A percentile compares a stretch with the other conserved stretches of the same genome.
Evolutionary conservation across 2,113 vertebrate genomes (phyloP).

Genomic region (Megalops atlanticus): DNA sequence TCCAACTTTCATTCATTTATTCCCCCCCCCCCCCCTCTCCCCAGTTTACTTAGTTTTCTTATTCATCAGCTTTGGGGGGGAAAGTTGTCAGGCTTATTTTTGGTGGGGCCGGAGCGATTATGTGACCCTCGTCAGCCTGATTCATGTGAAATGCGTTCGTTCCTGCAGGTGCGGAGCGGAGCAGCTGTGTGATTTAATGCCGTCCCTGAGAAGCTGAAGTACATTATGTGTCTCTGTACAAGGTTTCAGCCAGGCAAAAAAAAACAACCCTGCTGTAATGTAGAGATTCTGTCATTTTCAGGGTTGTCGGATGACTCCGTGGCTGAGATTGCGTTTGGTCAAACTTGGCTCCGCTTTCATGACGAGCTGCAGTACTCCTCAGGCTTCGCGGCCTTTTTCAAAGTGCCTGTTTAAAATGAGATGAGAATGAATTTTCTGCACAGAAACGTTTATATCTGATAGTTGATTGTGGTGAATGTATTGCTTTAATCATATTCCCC

Average conservation of each 20-base stretch:
- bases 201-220: not conserved
- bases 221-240: not conserved
- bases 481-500: too few relatives aligned
- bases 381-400: too few relatives aligned
- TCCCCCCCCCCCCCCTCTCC: not conserved
- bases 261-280: not conserved
- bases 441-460: too few relatives aligned
- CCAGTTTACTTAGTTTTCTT: conserved; percentile 1
- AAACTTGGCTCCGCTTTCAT: not conserved
- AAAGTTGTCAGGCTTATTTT: not conserved
- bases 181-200: not conserved
- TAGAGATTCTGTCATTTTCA: conserved; percentile 7
- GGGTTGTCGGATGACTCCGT: not conserved
- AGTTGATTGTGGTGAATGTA: too few relatives aligned
- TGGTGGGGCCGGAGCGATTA: not conserved
- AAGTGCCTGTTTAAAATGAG: too few relatives aligned
- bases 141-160: not conserved
- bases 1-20: conserved; percentile 32
- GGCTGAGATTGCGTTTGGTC: not conserved
- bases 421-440: too few relatives aligned
- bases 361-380: not conserved
- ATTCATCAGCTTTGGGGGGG: not conserved
- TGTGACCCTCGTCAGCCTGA: not conserved
- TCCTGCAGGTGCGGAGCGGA: not conserved
- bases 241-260: not conserved